Conservation (phyloP, 2,797 vertebrate species). For the Serranus cabrilla region DNA sequence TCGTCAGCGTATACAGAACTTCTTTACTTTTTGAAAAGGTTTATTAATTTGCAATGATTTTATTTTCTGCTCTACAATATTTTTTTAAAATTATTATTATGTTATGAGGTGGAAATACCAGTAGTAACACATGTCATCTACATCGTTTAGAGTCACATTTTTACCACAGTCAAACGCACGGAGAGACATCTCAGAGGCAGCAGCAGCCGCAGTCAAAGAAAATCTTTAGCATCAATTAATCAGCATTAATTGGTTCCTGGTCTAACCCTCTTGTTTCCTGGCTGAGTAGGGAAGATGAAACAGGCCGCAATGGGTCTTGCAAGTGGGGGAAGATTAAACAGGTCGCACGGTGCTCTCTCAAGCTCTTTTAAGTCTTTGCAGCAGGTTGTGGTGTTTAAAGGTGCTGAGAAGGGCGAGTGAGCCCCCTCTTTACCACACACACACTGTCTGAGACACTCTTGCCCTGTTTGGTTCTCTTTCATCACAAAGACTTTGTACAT, state of each 20-base stretch:
- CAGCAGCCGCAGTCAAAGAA: constrained; percentile 46
- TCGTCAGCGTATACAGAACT: no score
- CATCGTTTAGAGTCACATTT: constrained; percentile 38
- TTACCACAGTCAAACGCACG: constrained; percentile 16
- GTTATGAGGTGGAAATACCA: no score
- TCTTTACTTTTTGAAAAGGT: no score
- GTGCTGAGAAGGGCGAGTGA: constrained; percentile 69
- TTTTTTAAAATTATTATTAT: no score
- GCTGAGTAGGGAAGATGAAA: constrained; percentile 79
- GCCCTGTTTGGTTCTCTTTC: constrained; percentile 93
- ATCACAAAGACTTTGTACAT: constrained; percentile 99
- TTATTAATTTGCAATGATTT: no score
- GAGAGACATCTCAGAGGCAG: constrained; percentile 34
- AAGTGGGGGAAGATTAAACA: constrained; percentile 84
- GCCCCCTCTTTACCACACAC: constrained; percentile 61
- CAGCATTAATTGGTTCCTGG: constrained; percentile 79
- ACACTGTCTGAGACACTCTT: constrained; percentile 87
- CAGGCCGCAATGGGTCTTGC: constrained; percentile 70
- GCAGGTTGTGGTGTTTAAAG: constrained; percentile 82
- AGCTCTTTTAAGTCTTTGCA: constrained; percentile 84
- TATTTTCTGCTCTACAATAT: no score
- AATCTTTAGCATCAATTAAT: constrained; percentile 81
- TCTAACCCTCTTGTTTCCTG: constrained; percentile 74
- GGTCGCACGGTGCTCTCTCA: constrained; percentile 72
- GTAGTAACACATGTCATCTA: no score